Base-by-base conservation (phyloP, 2,113 vertebrate genomes). In the Labrus mixtus region DNA sequence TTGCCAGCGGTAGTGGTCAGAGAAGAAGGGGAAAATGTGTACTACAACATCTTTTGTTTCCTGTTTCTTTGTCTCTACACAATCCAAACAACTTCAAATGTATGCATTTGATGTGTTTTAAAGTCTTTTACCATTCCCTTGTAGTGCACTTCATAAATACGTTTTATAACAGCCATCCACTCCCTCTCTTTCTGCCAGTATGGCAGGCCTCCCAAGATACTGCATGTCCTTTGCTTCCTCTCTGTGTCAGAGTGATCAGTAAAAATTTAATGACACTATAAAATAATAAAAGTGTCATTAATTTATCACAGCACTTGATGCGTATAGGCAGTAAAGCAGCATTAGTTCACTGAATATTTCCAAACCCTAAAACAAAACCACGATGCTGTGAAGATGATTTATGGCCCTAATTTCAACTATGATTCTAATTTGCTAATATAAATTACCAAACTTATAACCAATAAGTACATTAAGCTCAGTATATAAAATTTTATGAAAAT, bases 191-290 rank as follows among this genome's bases (percentile, higher is more conserved):
- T 68, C 85, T 91, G 90, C 91, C 92, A 95, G 93, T 92, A 92
- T 43, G 89, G 92, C 94, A 92, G 93, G 93, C 94, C 93, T 95
- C 94, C 94, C 94, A 88, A 93, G 94, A 96, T 95, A 93, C 94
- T 94, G 95, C 94, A 91, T 94, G 90, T 95, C 93, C 97, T 98
- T 96, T 97, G 96, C 96, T 95, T 95, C 96, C 95, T 94, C 93
- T 94, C 94, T 95, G 95, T 96, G 95, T 96, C 96, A 93, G 95
- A 97, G 96, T 97, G 96, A 98, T 98, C 97, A 97, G 96, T 98
- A 97, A 98, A 99, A 98, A 97, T 97, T 98, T 99, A 97, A 99
- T 97, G 97, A 97, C 94, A 97, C 96, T 96, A 98, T 98, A 98
- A 98, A 98, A 98, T 97, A 97, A 97, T 97, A 97, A 98, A 99